These are phyloP conservation scores for Drosophila funebris DNA, from an alignment of 1,140 invertebrate species.

Conservation along the genomic window DNA sequence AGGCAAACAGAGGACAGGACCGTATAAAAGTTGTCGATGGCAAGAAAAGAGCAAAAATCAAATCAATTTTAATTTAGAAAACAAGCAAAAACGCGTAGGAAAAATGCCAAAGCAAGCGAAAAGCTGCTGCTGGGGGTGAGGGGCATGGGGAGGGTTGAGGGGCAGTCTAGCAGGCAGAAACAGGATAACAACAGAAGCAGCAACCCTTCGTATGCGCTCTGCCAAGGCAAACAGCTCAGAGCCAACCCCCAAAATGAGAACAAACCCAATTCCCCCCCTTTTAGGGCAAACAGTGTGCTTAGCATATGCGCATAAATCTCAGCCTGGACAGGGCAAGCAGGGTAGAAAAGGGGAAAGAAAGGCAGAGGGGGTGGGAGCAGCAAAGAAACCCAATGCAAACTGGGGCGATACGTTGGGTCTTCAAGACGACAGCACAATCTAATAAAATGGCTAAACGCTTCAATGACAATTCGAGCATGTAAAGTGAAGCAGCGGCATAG, in stretches of 20 bases:
- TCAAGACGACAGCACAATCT: constrained; percentile 71
- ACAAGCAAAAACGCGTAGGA: constrained; percentile 55
- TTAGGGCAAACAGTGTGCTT: constrained; percentile 56
- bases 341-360: background rate
- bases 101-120: constrained; percentile 73
- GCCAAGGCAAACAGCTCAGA: constrained; percentile 14
- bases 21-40: constrained; percentile 6
- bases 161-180: constrained; percentile 9
- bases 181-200: constrained; percentile 26
- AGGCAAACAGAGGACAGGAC: background rate
- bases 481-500: constrained; percentile 41
- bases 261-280: background rate
- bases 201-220: constrained; percentile 51
- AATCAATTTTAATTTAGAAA: constrained; percentile 82
- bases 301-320: constrained; percentile 81
- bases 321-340: constrained; percentile 22
- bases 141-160: background rate
- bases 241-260: constrained; percentile 54
- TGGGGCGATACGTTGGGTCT: constrained; percentile 60
- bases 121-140: constrained; percentile 25
- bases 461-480: constrained; percentile 82
- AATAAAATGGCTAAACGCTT: constrained; percentile 82
- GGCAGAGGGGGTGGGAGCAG: background rate
- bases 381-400: constrained; percentile 43
- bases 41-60: constrained; percentile 71